Conservation (phyloP, 2,888 invertebrate genomes). For the Megalurothrips usitatus region DNA sequence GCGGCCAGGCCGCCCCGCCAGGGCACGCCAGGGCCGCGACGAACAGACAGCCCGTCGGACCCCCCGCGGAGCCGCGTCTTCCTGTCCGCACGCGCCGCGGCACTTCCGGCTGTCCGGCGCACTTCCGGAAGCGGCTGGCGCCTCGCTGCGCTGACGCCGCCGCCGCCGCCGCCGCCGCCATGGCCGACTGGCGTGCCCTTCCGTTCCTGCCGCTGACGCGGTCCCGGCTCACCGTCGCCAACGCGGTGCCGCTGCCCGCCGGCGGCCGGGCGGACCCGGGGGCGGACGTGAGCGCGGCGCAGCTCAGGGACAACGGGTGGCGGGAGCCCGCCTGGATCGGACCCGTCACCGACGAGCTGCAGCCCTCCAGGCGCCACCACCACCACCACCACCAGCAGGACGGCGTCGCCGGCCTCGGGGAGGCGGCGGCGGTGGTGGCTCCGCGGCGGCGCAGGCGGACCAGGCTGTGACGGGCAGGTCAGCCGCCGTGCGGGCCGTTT, state of each 20-base stretch:
- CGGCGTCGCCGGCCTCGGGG: background rate
- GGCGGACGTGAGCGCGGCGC: background rate
- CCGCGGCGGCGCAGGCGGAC: background rate
- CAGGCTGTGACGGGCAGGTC: background rate
- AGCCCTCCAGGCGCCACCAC: background rate
- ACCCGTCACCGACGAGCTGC: background rate
- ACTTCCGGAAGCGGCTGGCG: too few species aligned
- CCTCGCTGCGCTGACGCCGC: too few species aligned
- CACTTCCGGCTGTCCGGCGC: too few species aligned
- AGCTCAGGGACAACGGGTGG: background rate
- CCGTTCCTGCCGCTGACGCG: slow-evolving; percentile 1
- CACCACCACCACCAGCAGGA: background rate
- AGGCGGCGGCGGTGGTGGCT: background rate
- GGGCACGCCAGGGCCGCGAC: too few species aligned
- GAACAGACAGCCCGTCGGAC: too few species aligned
- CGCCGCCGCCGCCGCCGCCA: background rate
- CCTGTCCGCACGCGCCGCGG: too few species aligned
- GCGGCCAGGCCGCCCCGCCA: too few species aligned
- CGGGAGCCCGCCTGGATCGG: background rate
- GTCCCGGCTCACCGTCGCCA: background rate
- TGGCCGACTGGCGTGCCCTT: background rate
- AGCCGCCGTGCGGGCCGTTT: too few species aligned
- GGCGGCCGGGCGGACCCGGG: background rate
- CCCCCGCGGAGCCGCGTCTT: too few species aligned
- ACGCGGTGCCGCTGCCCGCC: background rate